phyloP scores from a whole-genome alignment of 2,113 vertebrate genomes.

The Okapia johnstoni region DNA sequence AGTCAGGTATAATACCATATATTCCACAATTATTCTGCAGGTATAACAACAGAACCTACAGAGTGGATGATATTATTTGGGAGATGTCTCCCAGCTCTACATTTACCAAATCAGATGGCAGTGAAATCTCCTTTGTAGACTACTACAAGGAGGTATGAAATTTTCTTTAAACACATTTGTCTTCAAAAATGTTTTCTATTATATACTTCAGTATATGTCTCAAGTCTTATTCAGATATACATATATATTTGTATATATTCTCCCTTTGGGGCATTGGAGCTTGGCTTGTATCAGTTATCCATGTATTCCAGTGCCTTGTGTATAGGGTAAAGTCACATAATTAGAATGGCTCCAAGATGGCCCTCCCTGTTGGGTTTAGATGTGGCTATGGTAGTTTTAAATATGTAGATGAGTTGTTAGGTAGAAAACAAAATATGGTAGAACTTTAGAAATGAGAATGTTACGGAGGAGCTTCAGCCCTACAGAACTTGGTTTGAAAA shows the following conservation, averaged over 20 bases:
- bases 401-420: background rate
- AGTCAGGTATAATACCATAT: background rate
- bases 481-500: background rate
- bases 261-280: background rate
- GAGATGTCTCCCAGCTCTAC: conserved; percentile 83
- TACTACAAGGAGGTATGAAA: conserved; percentile 87
- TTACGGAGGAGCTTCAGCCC: background rate
- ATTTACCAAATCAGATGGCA: conserved; percentile 83
- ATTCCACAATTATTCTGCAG: conserved; percentile 65
- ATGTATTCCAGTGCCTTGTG: background rate
- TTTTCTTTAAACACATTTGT: background rate
- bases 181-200: background rate
- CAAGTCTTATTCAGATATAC: background rate
- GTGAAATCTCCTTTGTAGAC: conserved; percentile 82
- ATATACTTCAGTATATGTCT: background rate
- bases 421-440: background rate
- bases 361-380: background rate
- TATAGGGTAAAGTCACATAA: background rate
- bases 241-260: background rate
- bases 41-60: conserved; percentile 94
- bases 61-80: conserved; percentile 90
- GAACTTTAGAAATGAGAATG: background rate
- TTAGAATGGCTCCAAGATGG: background rate
- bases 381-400: background rate
- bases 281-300: background rate